Base-by-base conservation (phyloP, 2,113 vertebrate species). In the Artemisiospiza belli region DNA sequence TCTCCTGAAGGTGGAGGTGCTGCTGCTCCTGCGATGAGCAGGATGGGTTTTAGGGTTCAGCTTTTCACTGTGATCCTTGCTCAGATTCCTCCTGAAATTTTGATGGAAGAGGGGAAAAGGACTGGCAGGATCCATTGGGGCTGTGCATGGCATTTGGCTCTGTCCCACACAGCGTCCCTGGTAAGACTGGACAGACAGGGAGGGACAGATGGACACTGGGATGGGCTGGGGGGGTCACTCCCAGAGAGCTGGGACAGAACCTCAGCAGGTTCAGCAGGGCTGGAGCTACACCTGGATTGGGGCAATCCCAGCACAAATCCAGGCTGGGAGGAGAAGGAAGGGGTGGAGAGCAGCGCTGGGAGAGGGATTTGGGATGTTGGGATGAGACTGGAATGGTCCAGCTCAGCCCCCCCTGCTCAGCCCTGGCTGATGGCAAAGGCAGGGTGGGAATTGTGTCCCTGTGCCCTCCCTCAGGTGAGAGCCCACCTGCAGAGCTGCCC, bases 271-370 rank as follows among this genome's bases (percentile, higher is more conserved):
- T 8, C 39, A 39, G 7, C 19, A 15, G n/a, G 46, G 22, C 76
- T 27, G 51, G 68, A 9, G 35, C 58, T 80, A 35, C 20, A 4
- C 5, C 33, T 14, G 46, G 23, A 0, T 3, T 0, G 0, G 37
- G 23, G 8, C 12, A 46, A 41, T 54, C 20, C 19, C 62, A 41
- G 39, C 39, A 30, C 23, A 30, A 8, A 59, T 17, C 70, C 69
- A 24, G 33, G 39, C 39, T 28, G 43, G 22, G 0, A 0, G 35
- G 0, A 0, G 20, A n/a, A 7, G 1, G 24, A 30, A 7, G 2
- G 51, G 58, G 15, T 3, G 1, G 57, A 2, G 30, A 55, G 24
- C n/a, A 69, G 66, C n/a, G 2, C 41, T 41, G 41, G 39, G 28
- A 78, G 55, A 3, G 3, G 72, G 55, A 2, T 28, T 39, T 55